Base-by-base conservation (phyloP, 2,797 vertebrate species). In the Phataginus tetradactyla region DNA sequence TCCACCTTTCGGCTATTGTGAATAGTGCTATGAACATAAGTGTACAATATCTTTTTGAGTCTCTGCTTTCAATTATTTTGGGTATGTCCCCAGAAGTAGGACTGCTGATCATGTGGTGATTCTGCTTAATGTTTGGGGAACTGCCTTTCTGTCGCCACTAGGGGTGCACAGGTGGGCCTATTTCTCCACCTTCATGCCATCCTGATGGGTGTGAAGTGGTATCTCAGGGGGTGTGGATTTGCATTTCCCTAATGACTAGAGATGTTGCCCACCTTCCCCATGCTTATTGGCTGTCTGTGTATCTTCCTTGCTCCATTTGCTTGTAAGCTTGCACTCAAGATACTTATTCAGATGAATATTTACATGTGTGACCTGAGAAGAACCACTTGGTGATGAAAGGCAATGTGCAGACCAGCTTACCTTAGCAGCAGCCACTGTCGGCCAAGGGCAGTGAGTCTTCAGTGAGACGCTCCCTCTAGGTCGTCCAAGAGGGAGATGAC, bases 391-490 rank as follows among this genome's bases (percentile, higher is more conserved):
- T 32, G 53, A 9, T 7, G 29, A 66, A 42, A 27, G 68, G 27
- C 4, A 10, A 17, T 13, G 2, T 18, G 45, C 23, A 2, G 53
- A 3, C 87, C 27, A 3, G 25, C 63, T 0, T 4, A 11, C 32
- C 69, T 37, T 5, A 17, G 32, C 18, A 3, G 15, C 12, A 0
- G 34, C 37, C 29, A 7, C 14, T 3, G 1, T 42, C 42, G 5
- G 29, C 66, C 0, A 0, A 29, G 11, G 12, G 45, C 1, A 7
- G 3, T 0, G 1, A 20, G 10, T 18, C n/a, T 29, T 61, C 27
- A 0, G 4, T 3, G 61, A 81, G 72, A 17, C 15, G 20, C 20
- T 25, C 23, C 0, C 57, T 29, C 72, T 9, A 0, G 2, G 1
- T n/a, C 0, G 27, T 32, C 18, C 61, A 18, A 13, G 27, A 11